phyloP scores from a whole-genome alignment of 2,888 invertebrate genomes.

The Apamea anceps region DNA sequence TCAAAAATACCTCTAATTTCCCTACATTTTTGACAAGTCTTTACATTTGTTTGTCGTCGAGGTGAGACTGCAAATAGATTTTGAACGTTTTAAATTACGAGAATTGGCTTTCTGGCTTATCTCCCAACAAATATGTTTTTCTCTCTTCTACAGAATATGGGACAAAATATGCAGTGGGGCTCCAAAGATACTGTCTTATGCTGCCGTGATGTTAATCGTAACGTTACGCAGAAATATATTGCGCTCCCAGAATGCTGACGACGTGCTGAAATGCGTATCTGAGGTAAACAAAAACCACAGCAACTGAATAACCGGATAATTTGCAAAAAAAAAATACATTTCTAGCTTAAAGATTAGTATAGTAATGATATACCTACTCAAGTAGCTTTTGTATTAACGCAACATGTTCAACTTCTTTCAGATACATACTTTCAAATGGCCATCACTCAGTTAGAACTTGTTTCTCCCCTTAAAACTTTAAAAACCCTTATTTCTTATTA shows the following conservation, averaged over 20 bases:
- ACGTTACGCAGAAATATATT: constrained; percentile 92
- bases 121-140: not conserved
- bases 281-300: constrained; percentile 80
- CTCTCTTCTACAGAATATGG: constrained; percentile 92
- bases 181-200: constrained; percentile 94
- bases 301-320: not conserved
- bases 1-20: not conserved
- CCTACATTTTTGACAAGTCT: not conserved
- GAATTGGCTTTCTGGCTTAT: not conserved
- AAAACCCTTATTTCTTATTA: not conserved
- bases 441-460: not conserved
- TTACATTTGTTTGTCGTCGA: too few relatives aligned
- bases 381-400: not conserved
- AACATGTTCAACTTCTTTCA: not conserved
- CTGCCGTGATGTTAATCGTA: constrained; percentile 93
- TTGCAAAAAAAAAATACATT: not conserved
- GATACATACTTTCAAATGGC: not conserved
- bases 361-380: not conserved
- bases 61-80: too few relatives aligned
- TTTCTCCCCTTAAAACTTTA: too few relatives aligned
- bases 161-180: constrained; percentile 97
- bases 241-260: constrained; percentile 90
- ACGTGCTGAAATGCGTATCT: constrained; percentile 92
- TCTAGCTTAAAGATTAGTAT: not conserved
- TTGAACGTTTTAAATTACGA: too few relatives aligned